Evolutionary conservation across 2,113 vertebrate genomes (phyloP), one percentile per base, ranked within the genome.

Genomic region (Stigmatopora nigra): DNA sequence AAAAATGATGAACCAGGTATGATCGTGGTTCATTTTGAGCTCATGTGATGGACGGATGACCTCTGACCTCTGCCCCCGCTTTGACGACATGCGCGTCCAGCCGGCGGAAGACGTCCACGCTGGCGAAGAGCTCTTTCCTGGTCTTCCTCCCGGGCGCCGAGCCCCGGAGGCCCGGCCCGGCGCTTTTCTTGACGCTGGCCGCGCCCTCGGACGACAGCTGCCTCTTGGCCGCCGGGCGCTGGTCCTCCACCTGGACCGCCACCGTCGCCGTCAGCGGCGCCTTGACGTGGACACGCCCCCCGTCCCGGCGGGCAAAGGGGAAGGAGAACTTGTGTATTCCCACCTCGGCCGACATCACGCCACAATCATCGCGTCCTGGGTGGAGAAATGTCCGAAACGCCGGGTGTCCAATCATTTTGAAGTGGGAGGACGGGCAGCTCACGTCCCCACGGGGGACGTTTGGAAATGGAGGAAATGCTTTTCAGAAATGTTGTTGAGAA

Each of bases 201-300:
- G 85, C 82, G 0, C 90, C 90, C 79, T 91, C 90, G 0, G 85
- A 86, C 0, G 90, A 91, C 70, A 91, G 87, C 82, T 91, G 90
- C 4, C 88, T 84, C 79, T 92, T 91, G 0, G 89, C 75, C 5
- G 73, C 76, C 0, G 87, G 86, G 11, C 89, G 87, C 53, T 89
- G 84, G 12, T 84, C 85, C 64, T 91, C 89, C 8, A 77, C 56
- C 67, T 84, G 85, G 1, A 10, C 81, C 81, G 84, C 75, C 70
- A 2, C 2, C 20, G 19, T 66, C 25, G 25, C 25, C 25, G 25
- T 65, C 51, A 68, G 55, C 61, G 13, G 46, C 51, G 70, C 52
- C 77, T 80, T 80, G 36, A 76, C 70, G 72, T 80, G 83, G 0
- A 64, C n/a, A 7, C 76, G 61, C 57, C 70, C 79, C 64, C 72